A percentile compares a stretch with the other conserved stretches of the same genome.
These are phyloP conservation scores for Gonatopus flavifemur DNA, from an alignment of 1,140 invertebrate species.

Conservation along the genomic window DNA sequence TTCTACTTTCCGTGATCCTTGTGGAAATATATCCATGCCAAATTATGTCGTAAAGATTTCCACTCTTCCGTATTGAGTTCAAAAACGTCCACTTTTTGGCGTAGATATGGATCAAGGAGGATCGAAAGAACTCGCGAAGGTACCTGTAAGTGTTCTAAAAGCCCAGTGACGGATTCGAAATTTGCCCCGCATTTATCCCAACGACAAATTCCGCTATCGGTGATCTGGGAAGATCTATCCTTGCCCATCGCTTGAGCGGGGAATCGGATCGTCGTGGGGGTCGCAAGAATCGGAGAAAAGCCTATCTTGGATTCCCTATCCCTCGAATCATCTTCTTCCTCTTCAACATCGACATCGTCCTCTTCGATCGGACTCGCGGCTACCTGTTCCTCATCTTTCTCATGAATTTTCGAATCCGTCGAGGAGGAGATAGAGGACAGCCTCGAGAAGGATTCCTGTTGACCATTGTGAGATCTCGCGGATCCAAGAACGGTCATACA, in stretches of 20 bases:
- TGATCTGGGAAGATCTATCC: conserved; percentile 42
- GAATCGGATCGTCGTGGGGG: conserved; percentile 77
- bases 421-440: conserved; percentile 14
- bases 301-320: conserved; percentile 43
- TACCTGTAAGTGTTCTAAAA: conserved; percentile 89
- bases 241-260: conserved; percentile 62
- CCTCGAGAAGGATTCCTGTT: conserved; percentile 36
- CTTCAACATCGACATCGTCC: conserved; percentile 40
- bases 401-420: conserved; percentile 3
- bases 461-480: conserved; percentile 16
- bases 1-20: too few relatives aligned
- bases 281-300: conserved; percentile 68
- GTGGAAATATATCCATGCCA: too few relatives aligned
- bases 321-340: conserved; percentile 48
- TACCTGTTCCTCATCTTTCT: conserved; percentile 6
- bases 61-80: too few relatives aligned
- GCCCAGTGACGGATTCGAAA: conserved; percentile 75
- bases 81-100: too few relatives aligned
- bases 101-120: too few relatives aligned
- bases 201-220: conserved; percentile 68
- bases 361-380: conserved; percentile 4
- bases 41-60: too few relatives aligned
- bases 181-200: conserved; percentile 83
- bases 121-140: too few relatives aligned
- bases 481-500: conserved; percentile 15